Base-by-base conservation (phyloP, 2,113 vertebrate species). In the Istiophorus platypterus region DNA sequence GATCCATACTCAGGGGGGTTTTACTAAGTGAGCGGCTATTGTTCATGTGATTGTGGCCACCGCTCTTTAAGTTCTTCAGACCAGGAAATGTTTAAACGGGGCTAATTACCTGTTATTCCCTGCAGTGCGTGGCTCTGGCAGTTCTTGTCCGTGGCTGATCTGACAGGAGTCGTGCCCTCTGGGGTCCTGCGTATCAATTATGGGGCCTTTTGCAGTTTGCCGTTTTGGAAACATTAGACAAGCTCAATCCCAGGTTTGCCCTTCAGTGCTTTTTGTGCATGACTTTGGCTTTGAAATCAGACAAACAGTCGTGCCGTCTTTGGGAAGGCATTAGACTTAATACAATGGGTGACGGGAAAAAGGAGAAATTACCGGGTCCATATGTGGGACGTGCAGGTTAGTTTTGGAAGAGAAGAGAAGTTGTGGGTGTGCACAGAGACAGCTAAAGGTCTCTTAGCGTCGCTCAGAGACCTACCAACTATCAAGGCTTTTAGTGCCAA, bases 11-110 rank as follows among this genome's bases (percentile, higher is more conserved):
- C 75, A 34, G 79, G 42, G 41, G 86, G n/a, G 3, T 82, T 64
- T 59, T 11, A 67, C 65, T 90, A 92, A 91, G 88, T 91, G 88
- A 87, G 84, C 77, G 7, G 39, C 88, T 89, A 91, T 94, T 94
- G 92, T 94, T 89, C 34, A 8, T 84, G 84, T 91, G 93, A 94
- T 90, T 90, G 93, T 86, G 88, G 76, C 88, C 88, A 42, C 68
- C 2, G 56, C 92, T 94, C 90, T 91, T 95, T 95, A 94, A 94
- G 94, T 95, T 95, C 94, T 96, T 96, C 90, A 84, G 89, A 95
- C 89, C 95, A 95, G 95, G 95, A 96, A 96, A 92, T 95, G 87
- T 94, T 95, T 95, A 94, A 95, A 93, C 85, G 45, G 82, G 82
- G 80, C 85, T 95, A 95, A 96, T 95, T 95, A 95, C 88, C 78